Base-by-base conservation (phyloP, 2,888 invertebrate genomes). In the Polydrusus cervinus region DNA sequence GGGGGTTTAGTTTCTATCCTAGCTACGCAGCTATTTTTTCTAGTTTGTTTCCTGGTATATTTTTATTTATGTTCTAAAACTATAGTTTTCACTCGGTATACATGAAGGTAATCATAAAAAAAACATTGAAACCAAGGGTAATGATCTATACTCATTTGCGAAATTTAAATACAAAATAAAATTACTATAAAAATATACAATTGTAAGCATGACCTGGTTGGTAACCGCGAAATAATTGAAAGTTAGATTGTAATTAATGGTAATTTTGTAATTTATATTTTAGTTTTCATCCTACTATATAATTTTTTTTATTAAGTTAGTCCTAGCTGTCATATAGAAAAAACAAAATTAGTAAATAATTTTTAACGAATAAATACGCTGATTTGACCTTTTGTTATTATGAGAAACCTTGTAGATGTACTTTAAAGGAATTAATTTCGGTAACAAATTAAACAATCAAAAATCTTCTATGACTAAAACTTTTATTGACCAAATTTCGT, bases 141-240 rank as follows among this genome's bases (percentile, higher is more conserved):
- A 60, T 60, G 57, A 11, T 60, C 57, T 34, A 34, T 34, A 6
- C n/a, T n/a, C n/a, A 13, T 55, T 60, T 60, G 57, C 57, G 38
- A 60, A 60, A 60, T 60, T 60, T 18, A 38, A 60, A 60, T 38
- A 38, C 38, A 18, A 60, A 38, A 60, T 60, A 60, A 60, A 38
- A 53, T 53, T 25, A 53, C 53, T 53, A 53, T 53, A 25, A 38
- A 16, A 16, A 16, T 60, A 53, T 14, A 60, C 34, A 60, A 60
- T 60, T 16, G 38, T 18, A 60, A 30, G 10, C 57, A 16, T 38
- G 57, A 60, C 57, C 40, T 60, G 57, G 3, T n/a, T 60, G n/a
- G 6, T 38, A 38, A 60, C 7, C 2, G 38, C 57, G 18, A 18
- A 38, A 38, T 60, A 60, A 60, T 38, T 60, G 18, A 60, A n/a